These are phyloP conservation scores for Threskiornis aethiopicus DNA, from an alignment of 2,797 vertebrate species.

Conservation along the genomic window DNA sequence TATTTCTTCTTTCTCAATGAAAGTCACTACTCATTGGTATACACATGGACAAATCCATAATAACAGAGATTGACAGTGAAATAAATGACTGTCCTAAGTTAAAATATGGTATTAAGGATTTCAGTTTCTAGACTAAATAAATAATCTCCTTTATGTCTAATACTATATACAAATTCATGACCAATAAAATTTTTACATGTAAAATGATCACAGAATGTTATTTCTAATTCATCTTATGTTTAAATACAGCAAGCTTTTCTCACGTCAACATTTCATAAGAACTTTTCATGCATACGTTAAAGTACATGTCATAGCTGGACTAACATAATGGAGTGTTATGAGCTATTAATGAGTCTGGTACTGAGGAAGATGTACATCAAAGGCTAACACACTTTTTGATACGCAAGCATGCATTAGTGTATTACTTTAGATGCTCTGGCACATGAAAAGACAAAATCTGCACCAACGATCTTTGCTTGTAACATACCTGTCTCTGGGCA, in stretches of 20 bases:
- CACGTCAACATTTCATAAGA: constrained; percentile 43
- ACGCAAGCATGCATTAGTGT: neutral
- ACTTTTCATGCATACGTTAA: constrained; percentile 1
- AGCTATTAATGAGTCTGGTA: constrained; percentile 61
- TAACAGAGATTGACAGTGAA: neutral
- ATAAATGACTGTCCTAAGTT: neutral
- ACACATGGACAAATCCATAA: neutral
- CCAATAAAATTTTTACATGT: neutral
- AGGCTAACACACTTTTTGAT: constrained; percentile 27
- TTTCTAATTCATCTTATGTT: constrained; percentile 31
- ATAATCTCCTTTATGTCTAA: neutral
- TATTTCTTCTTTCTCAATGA: neutral
- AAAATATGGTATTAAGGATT: neutral
- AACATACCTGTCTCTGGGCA: neutral
- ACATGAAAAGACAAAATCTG: constrained; percentile 19
- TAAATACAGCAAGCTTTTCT: neutral
- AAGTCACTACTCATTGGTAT: neutral
- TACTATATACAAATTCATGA: neutral
- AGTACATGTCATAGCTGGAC: constrained; percentile 29
- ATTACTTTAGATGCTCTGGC: neutral
- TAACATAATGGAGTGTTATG: constrained; percentile 54
- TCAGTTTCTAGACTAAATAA: neutral
- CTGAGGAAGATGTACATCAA: constrained; percentile 51
- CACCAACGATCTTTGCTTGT: neutral
- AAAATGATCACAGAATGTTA: neutral